phyloP scores from a whole-genome alignment of 2,113 vertebrate genomes.

The Oenanthe melanoleuca region DNA sequence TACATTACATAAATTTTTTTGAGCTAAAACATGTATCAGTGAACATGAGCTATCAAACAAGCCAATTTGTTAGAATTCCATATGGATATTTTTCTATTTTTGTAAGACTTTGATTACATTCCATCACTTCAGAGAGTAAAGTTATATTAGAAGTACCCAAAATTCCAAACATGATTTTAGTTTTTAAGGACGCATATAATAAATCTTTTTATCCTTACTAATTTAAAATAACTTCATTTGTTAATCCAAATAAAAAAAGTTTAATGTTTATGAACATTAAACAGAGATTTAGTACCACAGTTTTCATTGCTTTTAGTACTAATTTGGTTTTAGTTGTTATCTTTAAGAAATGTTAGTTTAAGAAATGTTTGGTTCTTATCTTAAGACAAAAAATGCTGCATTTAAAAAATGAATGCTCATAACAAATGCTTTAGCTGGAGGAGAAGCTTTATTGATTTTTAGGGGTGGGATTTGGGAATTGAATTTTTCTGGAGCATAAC shows the following conservation, averaged over 20 bases:
- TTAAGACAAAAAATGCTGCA: not conserved
- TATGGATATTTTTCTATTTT: not conserved
- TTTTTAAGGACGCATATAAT: not conserved
- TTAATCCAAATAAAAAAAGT: not conserved
- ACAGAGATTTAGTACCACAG: not conserved
- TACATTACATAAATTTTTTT: not conserved
- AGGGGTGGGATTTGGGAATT: conserved; percentile 4
- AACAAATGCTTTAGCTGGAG: not conserved
- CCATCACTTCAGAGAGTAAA: not conserved
- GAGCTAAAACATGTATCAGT: not conserved
- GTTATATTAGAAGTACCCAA: not conserved
- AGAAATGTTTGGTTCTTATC: not conserved
- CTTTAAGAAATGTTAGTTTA: not conserved
- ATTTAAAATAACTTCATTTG: not conserved
- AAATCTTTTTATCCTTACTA: not conserved
- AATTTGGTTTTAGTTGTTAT: not conserved
- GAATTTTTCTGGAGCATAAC: conserved; percentile 31
- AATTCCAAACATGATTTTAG: not conserved
- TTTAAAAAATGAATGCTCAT: not conserved
- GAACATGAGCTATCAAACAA: not conserved
- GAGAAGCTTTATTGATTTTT: conserved; percentile 24
- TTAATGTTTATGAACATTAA: not conserved
- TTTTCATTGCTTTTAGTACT: not conserved
- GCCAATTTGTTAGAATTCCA: not conserved
- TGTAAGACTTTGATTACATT: not conserved